Conservation (phyloP, 2,888 invertebrate genomes). For the Volucella inanis region DNA sequence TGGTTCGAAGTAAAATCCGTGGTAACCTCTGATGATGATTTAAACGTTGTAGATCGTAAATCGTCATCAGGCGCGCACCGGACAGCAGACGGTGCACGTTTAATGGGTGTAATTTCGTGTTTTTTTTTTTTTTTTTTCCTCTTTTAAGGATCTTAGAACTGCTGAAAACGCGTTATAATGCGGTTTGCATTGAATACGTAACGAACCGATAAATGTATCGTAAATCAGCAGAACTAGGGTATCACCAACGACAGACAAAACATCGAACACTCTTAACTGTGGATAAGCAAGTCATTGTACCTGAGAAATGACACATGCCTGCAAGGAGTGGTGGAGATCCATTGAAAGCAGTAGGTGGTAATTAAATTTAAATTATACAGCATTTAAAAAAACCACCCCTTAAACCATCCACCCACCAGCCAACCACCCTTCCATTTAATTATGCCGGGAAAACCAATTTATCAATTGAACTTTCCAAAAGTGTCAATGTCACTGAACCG, state of each 20-base stretch:
- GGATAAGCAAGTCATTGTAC: conserved; percentile 38
- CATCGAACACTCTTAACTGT: background rate
- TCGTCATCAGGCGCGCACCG: conserved; percentile 70
- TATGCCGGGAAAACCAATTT: conserved; percentile 62
- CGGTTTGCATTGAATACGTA: conserved; percentile 66
- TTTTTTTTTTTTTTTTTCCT: conserved; percentile 2
- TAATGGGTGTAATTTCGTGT: conserved; percentile 65
- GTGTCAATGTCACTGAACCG: conserved; percentile 69
- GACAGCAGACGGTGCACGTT: conserved; percentile 65
- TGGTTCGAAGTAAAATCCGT: conserved; percentile 20
- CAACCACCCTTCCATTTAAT: conserved; percentile 47
- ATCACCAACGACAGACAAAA: conserved; percentile 11
- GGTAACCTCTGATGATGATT: conserved; percentile 73
- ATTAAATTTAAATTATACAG: conserved; percentile 71
- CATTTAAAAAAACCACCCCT: conserved; percentile 45
- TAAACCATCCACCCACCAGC: conserved; percentile 12
- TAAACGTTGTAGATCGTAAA: conserved; percentile 68
- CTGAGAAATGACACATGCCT: conserved; percentile 4
- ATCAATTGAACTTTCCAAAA: conserved; percentile 57
- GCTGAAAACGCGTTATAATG: conserved; percentile 40
- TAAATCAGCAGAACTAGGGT: conserved; percentile 46
- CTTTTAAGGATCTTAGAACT: background rate
- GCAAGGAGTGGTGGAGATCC: background rate
- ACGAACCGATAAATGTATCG: conserved; percentile 42
- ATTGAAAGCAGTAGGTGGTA: conserved; percentile 23